These are phyloP conservation scores for Ornithoptera alexandrae DNA, from an alignment of 2,888 invertebrate species.

Conservation along the genomic window DNA sequence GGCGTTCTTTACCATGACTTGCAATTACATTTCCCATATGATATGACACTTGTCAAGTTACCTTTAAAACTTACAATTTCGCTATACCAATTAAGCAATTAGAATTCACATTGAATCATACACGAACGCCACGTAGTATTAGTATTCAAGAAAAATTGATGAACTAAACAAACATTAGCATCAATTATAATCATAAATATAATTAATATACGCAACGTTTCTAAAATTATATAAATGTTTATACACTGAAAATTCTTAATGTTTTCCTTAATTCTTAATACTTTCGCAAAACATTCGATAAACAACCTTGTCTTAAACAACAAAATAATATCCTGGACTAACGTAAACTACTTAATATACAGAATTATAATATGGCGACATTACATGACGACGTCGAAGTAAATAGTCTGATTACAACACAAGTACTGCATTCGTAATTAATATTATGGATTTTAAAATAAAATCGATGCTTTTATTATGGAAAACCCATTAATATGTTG, in stretches of 20 bases:
- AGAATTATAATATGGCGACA: background rate
- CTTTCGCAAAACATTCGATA: too few relatives aligned
- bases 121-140: constrained; percentile 6
- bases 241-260: background rate
- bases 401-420: background rate
- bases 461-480: background rate
- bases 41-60: background rate
- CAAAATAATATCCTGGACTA: background rate
- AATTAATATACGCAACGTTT: background rate
- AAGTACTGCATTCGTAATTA: background rate
- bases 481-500: background rate
- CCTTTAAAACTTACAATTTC: background rate
- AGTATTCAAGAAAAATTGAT: background rate
- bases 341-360: background rate
- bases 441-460: too few relatives aligned
- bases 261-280: background rate
- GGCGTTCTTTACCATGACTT: constrained; percentile 1
- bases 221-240: background rate
- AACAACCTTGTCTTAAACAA: too few relatives aligned
- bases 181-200: background rate
- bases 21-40: background rate
- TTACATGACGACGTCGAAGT: background rate
- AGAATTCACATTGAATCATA: background rate
- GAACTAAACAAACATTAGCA: background rate
- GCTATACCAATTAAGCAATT: background rate